These are phyloP conservation scores for Acrossocheilus fasciatus DNA, from an alignment of 2,797 vertebrate species.

Conservation along the genomic window DNA sequence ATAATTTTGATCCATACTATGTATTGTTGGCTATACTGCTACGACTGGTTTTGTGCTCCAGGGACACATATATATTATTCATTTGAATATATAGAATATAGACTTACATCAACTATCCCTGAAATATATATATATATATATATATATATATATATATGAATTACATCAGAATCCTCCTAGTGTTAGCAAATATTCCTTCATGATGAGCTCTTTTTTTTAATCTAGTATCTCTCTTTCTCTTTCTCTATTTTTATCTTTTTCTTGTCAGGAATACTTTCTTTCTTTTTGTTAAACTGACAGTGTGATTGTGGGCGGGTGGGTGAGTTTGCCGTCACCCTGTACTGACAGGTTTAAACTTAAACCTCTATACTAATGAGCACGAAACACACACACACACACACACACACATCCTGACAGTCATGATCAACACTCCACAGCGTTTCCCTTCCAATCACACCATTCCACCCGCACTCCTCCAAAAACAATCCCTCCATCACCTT, in stretches of 20 bases:
- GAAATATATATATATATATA: background rate
- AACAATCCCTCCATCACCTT: constrained; percentile 29
- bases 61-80: no score
- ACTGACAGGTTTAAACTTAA: constrained; percentile 45
- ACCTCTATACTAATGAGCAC: constrained; percentile 34
- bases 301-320: constrained; percentile 10
- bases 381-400: constrained; percentile 7
- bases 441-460: background rate
- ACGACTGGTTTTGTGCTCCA: no score
- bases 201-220: background rate
- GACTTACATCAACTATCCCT: no score
- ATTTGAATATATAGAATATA: no score
- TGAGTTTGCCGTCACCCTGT: constrained; percentile 17
- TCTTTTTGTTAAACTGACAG: constrained; percentile 19
- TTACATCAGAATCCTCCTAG: background rate
- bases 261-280: constrained; percentile 1
- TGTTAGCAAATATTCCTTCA: background rate
- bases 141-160: background rate
- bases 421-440: constrained; percentile 24
- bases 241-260: constrained; percentile 27
- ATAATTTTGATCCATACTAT: no score
- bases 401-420: constrained; percentile 15
- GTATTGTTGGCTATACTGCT: no score
- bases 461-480: constrained; percentile 29
- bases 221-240: background rate